Conservation (phyloP, 23 tunicate species). For the Phallusia fumigata region DNA sequence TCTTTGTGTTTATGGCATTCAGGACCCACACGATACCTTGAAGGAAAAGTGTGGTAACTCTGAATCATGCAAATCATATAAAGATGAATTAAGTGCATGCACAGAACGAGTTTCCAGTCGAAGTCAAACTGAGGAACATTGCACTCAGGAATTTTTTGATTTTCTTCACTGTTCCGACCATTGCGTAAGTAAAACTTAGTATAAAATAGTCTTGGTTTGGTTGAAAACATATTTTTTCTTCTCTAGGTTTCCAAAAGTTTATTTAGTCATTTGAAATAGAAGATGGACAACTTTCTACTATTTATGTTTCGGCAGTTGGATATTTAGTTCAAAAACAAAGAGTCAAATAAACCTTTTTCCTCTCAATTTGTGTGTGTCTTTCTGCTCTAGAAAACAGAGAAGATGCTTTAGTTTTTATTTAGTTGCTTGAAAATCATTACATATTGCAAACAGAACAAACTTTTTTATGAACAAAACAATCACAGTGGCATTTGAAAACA, state of each 20-base stretch:
- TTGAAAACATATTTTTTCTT: neutral
- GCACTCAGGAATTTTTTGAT: constrained; percentile 86
- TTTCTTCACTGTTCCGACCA: constrained; percentile 80
- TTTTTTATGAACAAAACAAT: neutral
- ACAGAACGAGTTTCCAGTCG: constrained; percentile 68
- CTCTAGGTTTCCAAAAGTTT: constrained; percentile 45
- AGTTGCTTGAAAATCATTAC: neutral
- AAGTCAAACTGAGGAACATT: constrained; percentile 70
- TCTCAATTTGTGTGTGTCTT: neutral
- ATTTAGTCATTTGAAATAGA: constrained; percentile 36
- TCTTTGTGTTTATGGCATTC: neutral
- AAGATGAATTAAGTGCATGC: constrained; percentile 60
- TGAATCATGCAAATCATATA: constrained; percentile 33
- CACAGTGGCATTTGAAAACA: neutral
- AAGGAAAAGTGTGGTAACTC: constrained; percentile 38
- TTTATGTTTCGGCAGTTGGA: constrained; percentile 7
- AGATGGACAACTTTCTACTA: neutral
- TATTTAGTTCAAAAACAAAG: neutral
- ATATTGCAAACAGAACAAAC: neutral
- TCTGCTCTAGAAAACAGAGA: neutral
- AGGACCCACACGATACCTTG: constrained; percentile 77
- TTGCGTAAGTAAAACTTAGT: constrained; percentile 57
- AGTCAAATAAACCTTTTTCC: neutral
- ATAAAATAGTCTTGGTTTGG: neutral
- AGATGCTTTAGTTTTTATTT: too few species aligned